phyloP scores from a whole-genome alignment of 2,113 vertebrate genomes.

The Grammomys dolichurus region DNA sequence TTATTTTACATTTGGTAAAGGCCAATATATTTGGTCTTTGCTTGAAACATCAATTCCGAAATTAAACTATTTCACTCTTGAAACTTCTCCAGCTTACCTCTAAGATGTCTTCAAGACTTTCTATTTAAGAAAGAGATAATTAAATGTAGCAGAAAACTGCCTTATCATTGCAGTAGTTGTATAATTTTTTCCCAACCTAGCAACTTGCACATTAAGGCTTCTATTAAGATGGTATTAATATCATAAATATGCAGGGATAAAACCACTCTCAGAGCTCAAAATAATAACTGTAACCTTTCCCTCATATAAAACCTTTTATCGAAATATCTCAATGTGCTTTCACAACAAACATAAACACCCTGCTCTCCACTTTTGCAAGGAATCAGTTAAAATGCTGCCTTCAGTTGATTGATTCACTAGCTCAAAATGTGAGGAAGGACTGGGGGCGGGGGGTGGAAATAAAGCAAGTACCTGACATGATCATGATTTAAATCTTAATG shows the following conservation, averaged over 20 bases:
- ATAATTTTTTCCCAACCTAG: slow-evolving; percentile 63
- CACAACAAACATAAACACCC: slow-evolving; percentile 14
- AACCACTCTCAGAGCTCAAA: slow-evolving; percentile 74
- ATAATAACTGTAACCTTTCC: slow-evolving; percentile 77
- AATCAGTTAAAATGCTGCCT: slow-evolving; percentile 43
- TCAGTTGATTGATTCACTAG: slow-evolving; percentile 1
- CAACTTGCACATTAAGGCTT: slow-evolving; percentile 73
- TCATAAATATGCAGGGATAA: slow-evolving; percentile 80
- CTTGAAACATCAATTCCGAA: slow-evolving; percentile 58
- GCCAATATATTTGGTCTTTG: slow-evolving; percentile 43
- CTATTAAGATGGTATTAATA: slow-evolving; percentile 79
- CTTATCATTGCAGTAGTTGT: slow-evolving; percentile 57
- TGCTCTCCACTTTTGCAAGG: slow-evolving; percentile 49
- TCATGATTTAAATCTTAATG: slow-evolving; percentile 64
- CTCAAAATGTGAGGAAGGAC: slow-evolving; percentile 34
- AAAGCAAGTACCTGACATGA: slow-evolving; percentile 42
- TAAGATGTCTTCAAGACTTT: slow-evolving; percentile 48
- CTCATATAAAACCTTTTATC: slow-evolving; percentile 73
- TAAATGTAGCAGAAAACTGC: slow-evolving; percentile 70
- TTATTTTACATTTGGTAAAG: slow-evolving; percentile 51
- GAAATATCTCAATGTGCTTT: slow-evolving; percentile 54
- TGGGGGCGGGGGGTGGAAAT: background rate
- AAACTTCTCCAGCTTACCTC: slow-evolving; percentile 58
- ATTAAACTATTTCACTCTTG: slow-evolving; percentile 55
- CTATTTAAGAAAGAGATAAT: slow-evolving; percentile 68